Percentiles rank a stretch among this genome's conserved stretches.
Conservation (phyloP, 2,888 invertebrate species). For the Himalopsyche tibetana region DNA sequence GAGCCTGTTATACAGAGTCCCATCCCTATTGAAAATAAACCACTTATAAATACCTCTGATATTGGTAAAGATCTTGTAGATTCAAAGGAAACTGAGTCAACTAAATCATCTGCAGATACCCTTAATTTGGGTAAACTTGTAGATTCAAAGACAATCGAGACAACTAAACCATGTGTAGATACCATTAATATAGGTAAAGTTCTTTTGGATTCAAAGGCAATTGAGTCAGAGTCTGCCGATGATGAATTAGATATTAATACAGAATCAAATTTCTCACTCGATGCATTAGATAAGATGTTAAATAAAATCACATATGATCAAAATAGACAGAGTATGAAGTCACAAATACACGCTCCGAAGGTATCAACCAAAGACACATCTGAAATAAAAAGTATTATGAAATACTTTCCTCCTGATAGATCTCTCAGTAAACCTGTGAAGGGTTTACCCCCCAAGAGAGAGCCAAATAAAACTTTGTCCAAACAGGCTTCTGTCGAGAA, state of each 20-base stretch:
- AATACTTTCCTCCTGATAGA: slow-evolving; percentile 51
- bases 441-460: background rate
- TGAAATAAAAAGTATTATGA: slow-evolving; percentile 52
- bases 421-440: slow-evolving; percentile 17
- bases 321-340: slow-evolving; percentile 45
- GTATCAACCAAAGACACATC: slow-evolving; percentile 48
- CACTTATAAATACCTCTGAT: background rate
- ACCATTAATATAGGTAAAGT: background rate
- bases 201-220: background rate
- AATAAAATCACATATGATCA: slow-evolving; percentile 52
- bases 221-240: background rate
- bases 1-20: background rate
- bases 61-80: background rate
- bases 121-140: background rate
- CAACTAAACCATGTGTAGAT: too few relatives aligned
- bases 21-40: background rate
- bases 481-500: slow-evolving; percentile 39
- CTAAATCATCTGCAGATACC: background rate
- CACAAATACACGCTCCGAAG: slow-evolving; percentile 43
- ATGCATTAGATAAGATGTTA: slow-evolving; percentile 50
- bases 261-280: slow-evolving; percentile 21
- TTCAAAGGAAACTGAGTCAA: background rate
- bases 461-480: background rate
- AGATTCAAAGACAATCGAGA: background rate
- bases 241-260: background rate